A percentile compares a stretch with the other conserved stretches of the same genome.
Evolutionary conservation across 1,140 invertebrate genomes (phyloP).

Genomic region (Mya arenaria): DNA sequence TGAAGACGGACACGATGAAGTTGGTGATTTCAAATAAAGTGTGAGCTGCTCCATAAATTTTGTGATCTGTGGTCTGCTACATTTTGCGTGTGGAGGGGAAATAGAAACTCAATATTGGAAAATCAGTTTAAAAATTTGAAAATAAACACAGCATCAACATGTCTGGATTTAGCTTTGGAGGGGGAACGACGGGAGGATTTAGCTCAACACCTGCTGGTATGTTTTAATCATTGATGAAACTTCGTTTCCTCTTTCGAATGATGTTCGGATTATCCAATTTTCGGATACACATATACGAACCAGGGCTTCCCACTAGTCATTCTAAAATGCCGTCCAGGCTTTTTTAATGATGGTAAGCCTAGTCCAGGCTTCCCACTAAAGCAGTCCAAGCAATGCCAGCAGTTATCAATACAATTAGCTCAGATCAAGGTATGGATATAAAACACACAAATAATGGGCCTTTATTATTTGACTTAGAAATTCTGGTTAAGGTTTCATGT

Average conservation of each 20-base stretch:
- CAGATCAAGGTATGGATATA: no score
- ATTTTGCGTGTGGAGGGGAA: not conserved
- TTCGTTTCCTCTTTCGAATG: not conserved
- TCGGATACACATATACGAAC: not conserved
- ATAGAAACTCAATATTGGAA: not conserved
- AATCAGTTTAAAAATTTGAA: not conserved
- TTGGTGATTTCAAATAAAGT: not conserved
- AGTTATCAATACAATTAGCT: no score
- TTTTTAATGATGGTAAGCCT: not conserved
- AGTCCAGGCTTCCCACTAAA: not conserved
- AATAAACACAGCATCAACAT: not conserved
- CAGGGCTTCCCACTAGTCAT: not conserved
- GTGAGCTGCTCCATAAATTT: not conserved
- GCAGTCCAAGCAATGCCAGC: not conserved
- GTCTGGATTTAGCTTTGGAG: slow-evolving; percentile 32
- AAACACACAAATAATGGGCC: no score
- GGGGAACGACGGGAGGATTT: not conserved
- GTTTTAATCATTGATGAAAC: not conserved
- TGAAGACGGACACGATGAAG: not conserved
- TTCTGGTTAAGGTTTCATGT: no score
- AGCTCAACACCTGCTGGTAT: slow-evolving; percentile 13
- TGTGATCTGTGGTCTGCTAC: not conserved
- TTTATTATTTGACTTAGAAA: no score
- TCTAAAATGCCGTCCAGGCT: not conserved
- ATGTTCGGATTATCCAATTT: not conserved